Conservation (phyloP, 2,113 vertebrate species). For the Misgurnus anguillicaudatus region DNA sequence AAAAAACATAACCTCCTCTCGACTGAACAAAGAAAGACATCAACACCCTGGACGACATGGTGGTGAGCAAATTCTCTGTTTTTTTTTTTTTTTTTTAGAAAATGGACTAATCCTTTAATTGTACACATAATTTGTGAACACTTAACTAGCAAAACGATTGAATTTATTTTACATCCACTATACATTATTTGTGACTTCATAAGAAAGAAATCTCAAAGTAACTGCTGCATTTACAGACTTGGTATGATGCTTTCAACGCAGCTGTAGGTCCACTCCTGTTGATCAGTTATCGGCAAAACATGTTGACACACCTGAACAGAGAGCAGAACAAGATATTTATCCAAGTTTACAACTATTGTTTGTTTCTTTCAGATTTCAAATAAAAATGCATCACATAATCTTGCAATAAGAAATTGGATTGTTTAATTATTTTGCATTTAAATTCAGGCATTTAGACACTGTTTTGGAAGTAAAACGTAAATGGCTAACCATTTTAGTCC, state of each 20-base stretch:
- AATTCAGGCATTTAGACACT: too few relatives aligned
- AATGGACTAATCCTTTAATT: too few relatives aligned
- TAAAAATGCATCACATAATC: not conserved
- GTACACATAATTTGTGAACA: too few relatives aligned
- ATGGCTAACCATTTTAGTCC: slow-evolving; percentile 80
- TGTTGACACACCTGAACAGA: slow-evolving; percentile 87
- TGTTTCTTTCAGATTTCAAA: not conserved
- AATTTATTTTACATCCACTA: not conserved
- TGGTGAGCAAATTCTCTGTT: too few relatives aligned
- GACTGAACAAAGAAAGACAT: too few relatives aligned
- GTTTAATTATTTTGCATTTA: not conserved
- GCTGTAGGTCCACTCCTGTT: slow-evolving; percentile 84
- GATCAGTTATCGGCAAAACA: slow-evolving; percentile 81
- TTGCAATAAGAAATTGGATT: not conserved
- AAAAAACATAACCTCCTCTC: too few relatives aligned
- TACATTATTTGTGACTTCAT: not conserved
- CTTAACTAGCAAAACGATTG: not conserved
- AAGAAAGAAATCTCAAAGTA: not conserved
- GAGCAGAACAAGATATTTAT: slow-evolving; percentile 23
- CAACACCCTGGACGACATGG: too few relatives aligned
- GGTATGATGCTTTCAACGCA: slow-evolving; percentile 82
- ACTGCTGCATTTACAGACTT: slow-evolving; percentile 7
- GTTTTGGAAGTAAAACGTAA: not conserved
- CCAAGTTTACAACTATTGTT: not conserved
- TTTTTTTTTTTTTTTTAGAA: too few relatives aligned